Evolutionary conservation across 2,888 invertebrate species (phyloP).

Genomic region (Onthophagus sagittarius): DNA sequence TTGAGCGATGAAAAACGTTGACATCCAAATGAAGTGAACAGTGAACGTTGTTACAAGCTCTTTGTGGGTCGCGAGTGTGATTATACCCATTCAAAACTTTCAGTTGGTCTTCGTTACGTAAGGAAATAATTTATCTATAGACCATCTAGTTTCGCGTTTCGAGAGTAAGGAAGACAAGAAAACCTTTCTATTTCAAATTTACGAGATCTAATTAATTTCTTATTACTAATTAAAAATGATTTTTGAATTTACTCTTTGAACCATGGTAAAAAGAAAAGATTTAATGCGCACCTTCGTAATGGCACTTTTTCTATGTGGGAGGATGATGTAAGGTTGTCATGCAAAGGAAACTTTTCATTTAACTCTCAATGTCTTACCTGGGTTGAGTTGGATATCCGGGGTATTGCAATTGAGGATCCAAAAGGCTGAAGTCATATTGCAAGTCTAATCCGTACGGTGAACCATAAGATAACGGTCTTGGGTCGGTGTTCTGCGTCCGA

Average conservation of each 20-base stretch:
- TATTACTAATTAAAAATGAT: neutral
- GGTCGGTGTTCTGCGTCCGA: constrained; percentile 22
- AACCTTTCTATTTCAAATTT: neutral
- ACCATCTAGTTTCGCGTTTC: neutral
- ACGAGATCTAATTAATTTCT: neutral
- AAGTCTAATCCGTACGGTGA: constrained; percentile 20
- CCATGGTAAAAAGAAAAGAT: neutral
- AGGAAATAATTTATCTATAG: neutral
- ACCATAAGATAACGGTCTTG: constrained; percentile 18
- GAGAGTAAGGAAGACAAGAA: neutral
- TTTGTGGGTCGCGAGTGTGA: neutral
- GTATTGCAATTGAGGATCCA: constrained; percentile 26
- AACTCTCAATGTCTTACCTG: constrained; percentile 12
- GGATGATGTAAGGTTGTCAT: neutral
- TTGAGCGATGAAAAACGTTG: neutral
- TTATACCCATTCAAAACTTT: neutral
- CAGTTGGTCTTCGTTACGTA: neutral
- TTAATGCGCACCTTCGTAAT: neutral
- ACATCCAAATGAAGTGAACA: neutral
- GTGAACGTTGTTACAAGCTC: neutral
- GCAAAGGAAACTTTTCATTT: neutral
- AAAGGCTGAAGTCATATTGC: constrained; percentile 23
- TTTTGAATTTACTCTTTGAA: neutral
- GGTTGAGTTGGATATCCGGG: constrained; percentile 16
- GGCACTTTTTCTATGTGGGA: neutral